These are phyloP conservation scores for Ailuropoda melanoleuca DNA, from an alignment of 2,113 vertebrate species.

Conservation along the genomic window DNA sequence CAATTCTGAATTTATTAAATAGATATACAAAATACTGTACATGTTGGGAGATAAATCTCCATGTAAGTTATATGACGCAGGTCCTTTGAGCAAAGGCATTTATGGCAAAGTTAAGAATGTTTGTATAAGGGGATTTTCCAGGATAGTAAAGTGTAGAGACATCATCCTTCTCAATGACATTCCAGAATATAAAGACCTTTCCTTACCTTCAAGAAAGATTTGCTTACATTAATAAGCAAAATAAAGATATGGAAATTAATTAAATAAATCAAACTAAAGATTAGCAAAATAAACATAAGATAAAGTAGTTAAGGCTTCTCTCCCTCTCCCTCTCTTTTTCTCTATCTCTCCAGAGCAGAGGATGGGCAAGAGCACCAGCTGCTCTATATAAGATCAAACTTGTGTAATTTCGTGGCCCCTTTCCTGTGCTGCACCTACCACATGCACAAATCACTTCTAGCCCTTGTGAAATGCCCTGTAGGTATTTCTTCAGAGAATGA, in stretches of 20 bases:
- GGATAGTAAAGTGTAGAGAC: neutral
- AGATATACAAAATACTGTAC: neutral
- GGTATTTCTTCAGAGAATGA: neutral
- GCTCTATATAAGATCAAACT: neutral
- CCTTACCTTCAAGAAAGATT: neutral
- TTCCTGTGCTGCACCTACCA: no score
- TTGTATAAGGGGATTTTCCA: neutral
- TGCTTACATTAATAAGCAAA: neutral
- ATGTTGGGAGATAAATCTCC: neutral
- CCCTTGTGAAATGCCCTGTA: neutral
- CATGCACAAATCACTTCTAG: neutral
- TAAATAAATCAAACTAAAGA: neutral
- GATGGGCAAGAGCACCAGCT: neutral
- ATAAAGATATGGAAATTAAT: neutral
- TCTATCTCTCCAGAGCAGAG: neutral
- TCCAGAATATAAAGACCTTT: neutral
- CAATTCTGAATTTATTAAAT: neutral
- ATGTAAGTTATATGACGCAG: neutral
- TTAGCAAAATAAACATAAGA: neutral
- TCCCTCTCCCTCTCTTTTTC: neutral
- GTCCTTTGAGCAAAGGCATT: neutral
- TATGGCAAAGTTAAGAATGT: neutral
- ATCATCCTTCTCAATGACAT: neutral
- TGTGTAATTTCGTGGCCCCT: neutral
- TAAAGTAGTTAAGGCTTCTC: neutral